These are phyloP conservation scores for Drosophila gunungcola DNA, from an alignment of 1,140 invertebrate genomes.

Conservation along the genomic window DNA sequence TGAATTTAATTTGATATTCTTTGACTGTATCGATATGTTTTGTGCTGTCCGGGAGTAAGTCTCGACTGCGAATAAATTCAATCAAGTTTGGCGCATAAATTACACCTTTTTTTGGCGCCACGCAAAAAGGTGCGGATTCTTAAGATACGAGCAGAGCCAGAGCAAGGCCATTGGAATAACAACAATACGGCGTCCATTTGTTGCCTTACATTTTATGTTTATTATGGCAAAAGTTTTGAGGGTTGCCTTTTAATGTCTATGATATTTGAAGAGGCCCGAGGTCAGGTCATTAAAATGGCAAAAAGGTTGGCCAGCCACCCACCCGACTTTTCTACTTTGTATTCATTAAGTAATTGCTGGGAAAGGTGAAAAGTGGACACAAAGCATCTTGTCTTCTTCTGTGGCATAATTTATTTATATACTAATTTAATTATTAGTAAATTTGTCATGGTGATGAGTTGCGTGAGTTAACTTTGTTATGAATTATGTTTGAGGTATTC, in stretches of 20 bases:
- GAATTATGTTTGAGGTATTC: slow-evolving; percentile 10
- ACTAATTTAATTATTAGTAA: slow-evolving; percentile 79
- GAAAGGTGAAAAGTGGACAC: slow-evolving; percentile 39
- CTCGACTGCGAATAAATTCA: slow-evolving; percentile 63
- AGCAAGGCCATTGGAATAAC: slow-evolving; percentile 23
- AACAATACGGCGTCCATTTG: slow-evolving; percentile 51
- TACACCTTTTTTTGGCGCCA: slow-evolving; percentile 47
- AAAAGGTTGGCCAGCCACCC: slow-evolving; percentile 33
- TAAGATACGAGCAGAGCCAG: slow-evolving; percentile 6
- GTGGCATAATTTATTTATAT: slow-evolving; percentile 72
- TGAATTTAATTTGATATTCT: slow-evolving; percentile 73
- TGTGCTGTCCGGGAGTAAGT: slow-evolving; percentile 33
- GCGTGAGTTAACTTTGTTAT: slow-evolving; percentile 37
- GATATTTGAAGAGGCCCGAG: slow-evolving; percentile 44
- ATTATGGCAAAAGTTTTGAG: slow-evolving; percentile 76
- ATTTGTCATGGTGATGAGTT: slow-evolving; percentile 61
- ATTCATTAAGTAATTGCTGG: slow-evolving; percentile 77
- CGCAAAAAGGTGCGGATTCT: slow-evolving; percentile 24
- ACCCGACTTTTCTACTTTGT: slow-evolving; percentile 40
- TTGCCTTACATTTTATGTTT: slow-evolving; percentile 60
- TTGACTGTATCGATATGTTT: slow-evolving; percentile 45
- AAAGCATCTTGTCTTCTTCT: slow-evolving; percentile 34
- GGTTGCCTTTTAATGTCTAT: slow-evolving; percentile 56
- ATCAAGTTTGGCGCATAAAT: slow-evolving; percentile 75
- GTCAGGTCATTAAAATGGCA: slow-evolving; percentile 55